These are phyloP conservation scores for Euura saliciscinereae DNA, from an alignment of 1,140 invertebrate genomes.

Conservation along the genomic window DNA sequence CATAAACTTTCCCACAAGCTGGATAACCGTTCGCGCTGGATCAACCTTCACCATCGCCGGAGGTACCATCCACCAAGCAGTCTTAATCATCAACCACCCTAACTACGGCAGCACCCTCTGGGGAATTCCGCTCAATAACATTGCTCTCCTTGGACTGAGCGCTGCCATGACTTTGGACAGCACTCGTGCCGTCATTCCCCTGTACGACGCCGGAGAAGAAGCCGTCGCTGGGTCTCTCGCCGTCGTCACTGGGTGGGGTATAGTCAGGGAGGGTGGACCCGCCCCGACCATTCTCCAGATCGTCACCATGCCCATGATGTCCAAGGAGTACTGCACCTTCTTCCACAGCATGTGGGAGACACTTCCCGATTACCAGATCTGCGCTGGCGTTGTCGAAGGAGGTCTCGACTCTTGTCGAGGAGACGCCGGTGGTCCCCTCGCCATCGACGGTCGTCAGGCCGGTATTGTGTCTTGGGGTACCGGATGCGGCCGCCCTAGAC, in stretches of 20 bases:
- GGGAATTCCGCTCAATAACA: conserved; percentile 25
- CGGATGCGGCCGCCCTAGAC: conserved; percentile 63
- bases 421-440: conserved; percentile 59
- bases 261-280: conserved; percentile 23
- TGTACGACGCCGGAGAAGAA: conserved; percentile 21
- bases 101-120: conserved; percentile 8
- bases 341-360: conserved; percentile 38
- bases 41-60: conserved; percentile 13
- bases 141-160: conserved; percentile 25
- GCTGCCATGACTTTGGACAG: conserved; percentile 25
- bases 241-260: conserved; percentile 50
- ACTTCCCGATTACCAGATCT: conserved; percentile 71
- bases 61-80: conserved; percentile 22
- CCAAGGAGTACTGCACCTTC: conserved; percentile 37
- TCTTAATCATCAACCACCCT: conserved; percentile 21
- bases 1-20: conserved; percentile 28
- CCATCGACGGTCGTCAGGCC: conserved; percentile 53
- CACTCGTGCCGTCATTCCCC: conserved; percentile 20
- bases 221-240: conserved; percentile 32
- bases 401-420: conserved; percentile 70
- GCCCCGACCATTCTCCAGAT: conserved; percentile 30
- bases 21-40: conserved; percentile 22
- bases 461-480: conserved; percentile 68
- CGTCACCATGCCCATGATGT: conserved; percentile 48
- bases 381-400: conserved; percentile 67